A percentile compares a stretch with the other conserved stretches of the same genome.
These are phyloP conservation scores for Vollenhovia emeryi DNA, from an alignment of 1,140 invertebrate species.

Conservation along the genomic window DNA sequence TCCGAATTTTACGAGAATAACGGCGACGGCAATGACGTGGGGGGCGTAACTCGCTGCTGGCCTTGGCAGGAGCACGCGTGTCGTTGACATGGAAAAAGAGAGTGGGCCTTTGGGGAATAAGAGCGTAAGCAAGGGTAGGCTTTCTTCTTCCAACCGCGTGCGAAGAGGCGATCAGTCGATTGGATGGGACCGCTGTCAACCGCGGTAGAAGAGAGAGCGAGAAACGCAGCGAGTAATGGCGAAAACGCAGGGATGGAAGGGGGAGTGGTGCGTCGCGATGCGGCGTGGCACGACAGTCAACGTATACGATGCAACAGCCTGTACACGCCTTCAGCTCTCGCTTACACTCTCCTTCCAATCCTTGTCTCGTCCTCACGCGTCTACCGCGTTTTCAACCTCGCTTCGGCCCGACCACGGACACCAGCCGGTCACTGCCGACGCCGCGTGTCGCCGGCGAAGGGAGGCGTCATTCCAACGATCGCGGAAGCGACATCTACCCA, in stretches of 20 bases:
- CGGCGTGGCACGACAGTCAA: neutral
- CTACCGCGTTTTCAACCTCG: neutral
- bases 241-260: neutral
- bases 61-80: conserved; percentile 79
- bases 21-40: conserved; percentile 47
- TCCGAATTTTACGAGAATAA: conserved; percentile 1
- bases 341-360: neutral
- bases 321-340: neutral
- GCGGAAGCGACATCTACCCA: no score
- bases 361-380: conserved; percentile 27
- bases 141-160: neutral
- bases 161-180: conserved; percentile 53
- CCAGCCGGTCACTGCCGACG: conserved; percentile 77
- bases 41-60: conserved; percentile 79
- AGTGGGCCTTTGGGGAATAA: conserved; percentile 71
- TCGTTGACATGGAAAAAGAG: conserved; percentile 83
- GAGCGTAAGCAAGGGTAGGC: conserved; percentile 53
- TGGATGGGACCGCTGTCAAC: conserved; percentile 26
- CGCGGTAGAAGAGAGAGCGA: conserved; percentile 23
- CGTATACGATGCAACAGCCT: neutral
- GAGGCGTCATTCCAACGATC: neutral
- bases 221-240: neutral
- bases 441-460: conserved; percentile 34
- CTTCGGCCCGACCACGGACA: conserved; percentile 61
- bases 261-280: neutral